Evolutionary conservation across 2,888 invertebrate species (phyloP).

Genomic region (Drepanosiphum platanoidis): DNA sequence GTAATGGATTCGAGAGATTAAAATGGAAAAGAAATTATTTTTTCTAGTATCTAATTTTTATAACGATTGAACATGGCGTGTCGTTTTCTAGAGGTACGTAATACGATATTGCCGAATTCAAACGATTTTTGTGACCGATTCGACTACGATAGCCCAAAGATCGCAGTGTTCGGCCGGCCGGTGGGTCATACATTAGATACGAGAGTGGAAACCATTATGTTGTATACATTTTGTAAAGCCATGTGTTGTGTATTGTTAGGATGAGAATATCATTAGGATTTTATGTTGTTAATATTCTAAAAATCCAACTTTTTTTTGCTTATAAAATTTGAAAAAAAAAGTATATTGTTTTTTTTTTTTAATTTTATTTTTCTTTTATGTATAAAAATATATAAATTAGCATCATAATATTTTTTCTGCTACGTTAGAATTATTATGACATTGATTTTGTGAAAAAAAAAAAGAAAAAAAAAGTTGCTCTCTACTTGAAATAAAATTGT

Average conservation of each 20-base stretch:
- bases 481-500: constrained; percentile 58
- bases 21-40: not conserved
- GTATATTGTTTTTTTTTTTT: constrained; percentile 33
- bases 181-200: not conserved
- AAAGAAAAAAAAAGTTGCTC: constrained; percentile 53
- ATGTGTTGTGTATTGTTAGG: constrained; percentile 54
- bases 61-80: not conserved
- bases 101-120: too few species aligned
- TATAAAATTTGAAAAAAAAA: too few species aligned
- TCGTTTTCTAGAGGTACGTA: not conserved
- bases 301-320: constrained; percentile 48
- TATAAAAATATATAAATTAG: constrained; percentile 55
- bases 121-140: too few species aligned
- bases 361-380: constrained; percentile 44
- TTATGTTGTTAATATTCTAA: constrained; percentile 56
- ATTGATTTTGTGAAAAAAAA: constrained; percentile 51
- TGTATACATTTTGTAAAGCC: constrained; percentile 29
- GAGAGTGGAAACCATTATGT: constrained; percentile 52
- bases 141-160: not conserved
- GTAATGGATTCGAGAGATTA: too few species aligned
- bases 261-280: constrained; percentile 55
- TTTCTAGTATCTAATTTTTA: not conserved
- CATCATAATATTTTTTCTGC: constrained; percentile 55
- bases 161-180: not conserved
- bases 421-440: constrained; percentile 55